Conservation (phyloP, 2,113 vertebrate species). For the Platichthys stellatus region DNA sequence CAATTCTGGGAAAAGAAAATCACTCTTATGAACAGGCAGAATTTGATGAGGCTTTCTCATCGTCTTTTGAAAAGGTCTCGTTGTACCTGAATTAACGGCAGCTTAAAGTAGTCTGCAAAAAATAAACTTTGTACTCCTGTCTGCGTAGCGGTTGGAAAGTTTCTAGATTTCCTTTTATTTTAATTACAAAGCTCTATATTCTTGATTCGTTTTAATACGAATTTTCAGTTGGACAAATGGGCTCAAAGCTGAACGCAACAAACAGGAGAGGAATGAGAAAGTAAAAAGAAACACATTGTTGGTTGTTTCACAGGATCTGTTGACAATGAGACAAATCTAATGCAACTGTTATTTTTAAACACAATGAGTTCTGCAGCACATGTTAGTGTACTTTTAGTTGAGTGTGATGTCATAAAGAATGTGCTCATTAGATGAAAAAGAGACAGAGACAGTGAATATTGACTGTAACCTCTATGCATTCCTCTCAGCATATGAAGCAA, state of each 20-base stretch:
- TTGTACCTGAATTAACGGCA: too few relatives aligned
- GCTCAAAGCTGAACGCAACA: too few relatives aligned
- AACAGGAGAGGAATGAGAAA: too few relatives aligned
- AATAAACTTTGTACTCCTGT: not conserved
- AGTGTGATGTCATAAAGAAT: not conserved
- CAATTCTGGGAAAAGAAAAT: not conserved
- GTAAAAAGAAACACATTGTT: too few relatives aligned
- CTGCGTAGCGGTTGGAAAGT: not conserved
- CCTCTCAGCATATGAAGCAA: not conserved
- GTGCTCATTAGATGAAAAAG: not conserved
- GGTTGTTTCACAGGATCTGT: not conserved
- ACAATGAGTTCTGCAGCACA: not conserved
- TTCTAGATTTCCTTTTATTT: too few relatives aligned
- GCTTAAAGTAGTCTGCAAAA: too few relatives aligned
- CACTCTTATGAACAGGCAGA: not conserved
- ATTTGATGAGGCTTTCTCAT: not conserved
- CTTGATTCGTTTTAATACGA: too few relatives aligned
- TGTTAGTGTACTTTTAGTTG: too few relatives aligned
- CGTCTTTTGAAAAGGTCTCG: not conserved
- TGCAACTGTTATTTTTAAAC: not conserved
- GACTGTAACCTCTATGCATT: not conserved
- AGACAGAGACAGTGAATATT: not conserved
- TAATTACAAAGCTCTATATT: too few relatives aligned
- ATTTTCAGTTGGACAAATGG: too few relatives aligned
- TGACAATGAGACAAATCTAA: not conserved